Evolutionary conservation across 1,140 invertebrate genomes (phyloP), one percentile per base, ranked within the genome.

Genomic region (Drosophila cardini): DNA sequence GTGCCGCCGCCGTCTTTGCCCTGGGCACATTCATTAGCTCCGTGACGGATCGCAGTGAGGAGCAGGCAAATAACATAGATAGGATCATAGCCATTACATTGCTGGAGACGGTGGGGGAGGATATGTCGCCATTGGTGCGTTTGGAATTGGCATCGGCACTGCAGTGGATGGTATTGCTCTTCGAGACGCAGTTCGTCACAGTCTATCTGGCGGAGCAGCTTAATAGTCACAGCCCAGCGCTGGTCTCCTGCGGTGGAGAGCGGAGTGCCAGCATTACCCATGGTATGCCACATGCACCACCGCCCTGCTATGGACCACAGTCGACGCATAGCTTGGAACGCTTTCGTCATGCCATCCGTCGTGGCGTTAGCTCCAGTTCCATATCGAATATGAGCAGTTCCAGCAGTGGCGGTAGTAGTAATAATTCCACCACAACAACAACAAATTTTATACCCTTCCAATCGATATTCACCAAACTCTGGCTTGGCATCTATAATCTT

Each of bases 61-160:
- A 97, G 80, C 98, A 99, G 93, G 97, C 98, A 9, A 98, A 97
- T 89, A 97, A 96, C 86, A 97, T 99, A 64, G 97, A 99, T 93
- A 96, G 98, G 84, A 95, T 95, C 76, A 96, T 99, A 71, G 97
- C 96, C 32, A 96, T 98, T 93, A 97, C 94, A 34, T 93, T 99
- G 53, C 94, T 97, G 21, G 96, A 95, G 86, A 95, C 94, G 6
- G 95, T 96, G 5, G 94, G 94, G 4, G 93, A 95, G 73, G 98
- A 99, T 93, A 97, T 97, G 93, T 97, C 96, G 90, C 95, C 96
- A 71, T 93, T 99, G 77, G 98, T 99, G 63, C 95, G 98, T 84
- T 96, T 96, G 92, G 97, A 98, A 93, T 83, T 94, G n/a, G 92
- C 94, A 1, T 93, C 93, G 80, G 97, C 98, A 4, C 93, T 99